Percentiles rank a stretch among this genome's conserved stretches.
Conservation (phyloP, 2,113 vertebrate genomes). For the Eleginops maclovinus region DNA sequence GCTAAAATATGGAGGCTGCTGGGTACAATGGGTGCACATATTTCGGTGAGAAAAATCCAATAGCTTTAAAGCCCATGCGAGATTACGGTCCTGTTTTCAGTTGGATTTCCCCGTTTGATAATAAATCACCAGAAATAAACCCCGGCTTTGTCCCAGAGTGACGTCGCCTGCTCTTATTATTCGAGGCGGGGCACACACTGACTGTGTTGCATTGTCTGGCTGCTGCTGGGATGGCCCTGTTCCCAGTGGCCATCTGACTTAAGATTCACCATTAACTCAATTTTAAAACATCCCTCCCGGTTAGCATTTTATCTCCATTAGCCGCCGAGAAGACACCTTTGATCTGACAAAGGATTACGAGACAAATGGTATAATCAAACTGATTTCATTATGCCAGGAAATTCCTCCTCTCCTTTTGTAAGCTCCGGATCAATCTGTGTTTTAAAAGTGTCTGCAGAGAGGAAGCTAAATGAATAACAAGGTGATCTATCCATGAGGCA, state of each 20-base stretch:
- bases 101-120: not conserved
- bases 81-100: not conserved
- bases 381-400: constrained; percentile 9
- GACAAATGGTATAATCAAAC: not conserved
- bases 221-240: not conserved
- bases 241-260: constrained; percentile 6
- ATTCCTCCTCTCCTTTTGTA: not conserved
- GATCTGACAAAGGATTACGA: constrained; percentile 17
- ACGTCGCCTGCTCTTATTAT: not conserved
- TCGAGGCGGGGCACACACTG: not conserved
- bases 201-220: constrained; percentile 21
- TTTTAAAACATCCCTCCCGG: constrained; percentile 5
- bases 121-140: not conserved
- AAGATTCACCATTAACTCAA: constrained; percentile 25
- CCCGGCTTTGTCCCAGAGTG: not conserved
- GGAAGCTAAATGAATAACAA: not conserved
- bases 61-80: not conserved
- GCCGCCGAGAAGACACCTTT: constrained; percentile 11
- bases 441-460: constrained; percentile 9
- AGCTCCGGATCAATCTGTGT: constrained; percentile 5
- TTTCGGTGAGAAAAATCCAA: not conserved
- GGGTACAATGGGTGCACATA: no score
- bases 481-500: not conserved
- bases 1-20: no score
- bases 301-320: constrained; percentile 10